A percentile compares a stretch with the other conserved stretches of the same genome.
Evolutionary conservation across 2,113 vertebrate species (phyloP).

Genomic region (Thoracochromis brauschi): DNA sequence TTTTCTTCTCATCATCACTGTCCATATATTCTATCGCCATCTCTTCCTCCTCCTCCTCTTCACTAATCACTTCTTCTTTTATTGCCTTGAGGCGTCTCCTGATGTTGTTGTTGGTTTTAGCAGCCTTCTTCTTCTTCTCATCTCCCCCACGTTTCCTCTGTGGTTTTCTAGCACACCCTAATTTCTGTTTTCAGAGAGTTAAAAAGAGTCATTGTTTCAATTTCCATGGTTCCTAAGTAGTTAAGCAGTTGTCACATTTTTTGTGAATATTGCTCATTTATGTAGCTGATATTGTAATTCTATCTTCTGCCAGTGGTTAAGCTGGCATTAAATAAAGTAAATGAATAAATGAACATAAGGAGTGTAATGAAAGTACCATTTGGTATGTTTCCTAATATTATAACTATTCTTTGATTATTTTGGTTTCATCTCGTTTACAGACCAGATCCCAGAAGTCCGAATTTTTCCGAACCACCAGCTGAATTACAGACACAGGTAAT

Average conservation of each 20-base stretch:
- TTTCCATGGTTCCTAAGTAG: not conserved
- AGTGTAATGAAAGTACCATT: not conserved
- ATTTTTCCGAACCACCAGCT: not conserved
- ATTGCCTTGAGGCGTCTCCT: not conserved
- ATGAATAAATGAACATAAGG: not conserved
- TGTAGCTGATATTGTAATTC: not conserved
- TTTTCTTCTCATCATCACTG: slow-evolving; percentile 14
- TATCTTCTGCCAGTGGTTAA: not conserved
- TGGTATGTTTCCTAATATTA: not conserved
- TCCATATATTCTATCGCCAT: slow-evolving; percentile 40
- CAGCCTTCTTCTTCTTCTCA: not conserved
- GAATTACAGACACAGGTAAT: not conserved
- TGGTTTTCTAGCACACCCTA: not conserved
- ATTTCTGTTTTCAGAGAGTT: not conserved
- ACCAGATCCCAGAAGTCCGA: not conserved
- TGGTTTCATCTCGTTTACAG: not conserved
- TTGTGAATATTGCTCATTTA: not conserved
- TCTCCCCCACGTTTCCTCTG: not conserved
- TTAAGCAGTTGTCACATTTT: not conserved
- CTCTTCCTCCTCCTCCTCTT: slow-evolving; percentile 12
- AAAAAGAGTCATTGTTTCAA: not conserved
- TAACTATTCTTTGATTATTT: not conserved
- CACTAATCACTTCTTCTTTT: not conserved
- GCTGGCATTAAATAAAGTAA: not conserved
- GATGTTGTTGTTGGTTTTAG: not conserved